Evolutionary conservation across 2,888 invertebrate species (phyloP).

Genomic region (Auanema freiburgensis): DNA sequence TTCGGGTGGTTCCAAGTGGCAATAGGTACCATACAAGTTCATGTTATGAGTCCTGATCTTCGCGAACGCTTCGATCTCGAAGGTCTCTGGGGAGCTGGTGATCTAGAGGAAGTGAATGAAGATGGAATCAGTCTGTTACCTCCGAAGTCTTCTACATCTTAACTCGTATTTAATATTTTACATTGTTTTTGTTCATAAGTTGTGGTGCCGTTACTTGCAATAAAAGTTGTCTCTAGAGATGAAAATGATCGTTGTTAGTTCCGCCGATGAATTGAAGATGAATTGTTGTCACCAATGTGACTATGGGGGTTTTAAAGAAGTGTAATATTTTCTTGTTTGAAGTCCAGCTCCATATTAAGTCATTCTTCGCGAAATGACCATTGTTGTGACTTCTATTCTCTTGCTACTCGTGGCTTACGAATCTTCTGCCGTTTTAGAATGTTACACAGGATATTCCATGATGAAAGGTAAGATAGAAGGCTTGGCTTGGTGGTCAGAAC

Average conservation of each 20-base stretch:
- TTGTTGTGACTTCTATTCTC: conserved; percentile 10
- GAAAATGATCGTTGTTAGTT: no score
- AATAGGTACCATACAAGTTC: conserved; percentile 18
- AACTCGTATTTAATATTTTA: no score
- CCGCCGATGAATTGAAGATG: no score
- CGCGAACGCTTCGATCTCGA: conserved; percentile 21
- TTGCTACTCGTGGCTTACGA: conserved; percentile 4
- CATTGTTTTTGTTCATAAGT: no score
- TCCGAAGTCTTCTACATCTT: background rate
- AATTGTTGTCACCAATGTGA: no score
- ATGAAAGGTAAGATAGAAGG: conserved; percentile 29
- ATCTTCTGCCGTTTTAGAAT: conserved; percentile 22
- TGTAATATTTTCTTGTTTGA: no score
- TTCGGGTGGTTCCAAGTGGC: conserved; percentile 19
- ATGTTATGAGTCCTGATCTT: conserved; percentile 18
- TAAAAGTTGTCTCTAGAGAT: no score
- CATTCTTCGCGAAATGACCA: no score
- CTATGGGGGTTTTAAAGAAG: no score
- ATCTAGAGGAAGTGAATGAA: conserved; percentile 9
- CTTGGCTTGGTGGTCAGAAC: no score
- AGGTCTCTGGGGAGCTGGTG: conserved; percentile 20
- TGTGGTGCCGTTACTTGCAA: no score
- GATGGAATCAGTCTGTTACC: conserved; percentile 16
- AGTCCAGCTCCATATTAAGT: no score
- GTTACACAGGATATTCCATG: conserved; percentile 42